A percentile compares a stretch with the other conserved stretches of the same genome.
phyloP scores from a whole-genome alignment of 1,140 invertebrate species.

The Dreissena polymorpha region DNA sequence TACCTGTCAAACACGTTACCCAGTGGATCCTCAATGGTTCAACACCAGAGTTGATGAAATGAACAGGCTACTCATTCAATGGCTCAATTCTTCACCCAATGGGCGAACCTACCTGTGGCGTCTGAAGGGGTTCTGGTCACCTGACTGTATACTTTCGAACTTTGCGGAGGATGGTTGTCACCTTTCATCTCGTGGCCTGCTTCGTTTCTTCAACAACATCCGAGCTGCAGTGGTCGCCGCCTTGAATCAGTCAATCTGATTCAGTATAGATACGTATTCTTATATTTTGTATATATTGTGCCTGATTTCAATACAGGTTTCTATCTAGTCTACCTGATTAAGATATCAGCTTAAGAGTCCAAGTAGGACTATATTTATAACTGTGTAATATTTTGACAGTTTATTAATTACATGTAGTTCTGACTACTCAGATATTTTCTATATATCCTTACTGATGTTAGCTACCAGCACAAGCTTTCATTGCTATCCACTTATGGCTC shows the following conservation, averaged over 20 bases:
- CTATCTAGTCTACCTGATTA: too few relatives aligned
- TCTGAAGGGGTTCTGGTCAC: conserved; percentile 35
- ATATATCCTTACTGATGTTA: too few relatives aligned
- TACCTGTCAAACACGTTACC: not conserved
- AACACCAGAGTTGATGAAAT: conserved; percentile 28
- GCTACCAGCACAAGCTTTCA: too few relatives aligned
- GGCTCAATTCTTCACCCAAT: not conserved
- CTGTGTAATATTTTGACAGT: too few relatives aligned
- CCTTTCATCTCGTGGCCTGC: conserved; percentile 5
- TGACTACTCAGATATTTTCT: too few relatives aligned
- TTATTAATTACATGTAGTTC: too few relatives aligned
- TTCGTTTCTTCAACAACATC: conserved; percentile 11
- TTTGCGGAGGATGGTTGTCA: conserved; percentile 28
- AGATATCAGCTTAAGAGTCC: too few relatives aligned
- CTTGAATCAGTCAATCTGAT: conserved; percentile 16
- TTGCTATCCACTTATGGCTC: too few relatives aligned
- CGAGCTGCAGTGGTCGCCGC: conserved; percentile 33
- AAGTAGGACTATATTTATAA: too few relatives aligned
- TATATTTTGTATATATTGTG: not conserved
- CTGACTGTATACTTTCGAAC: not conserved
- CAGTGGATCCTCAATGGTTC: conserved; percentile 16
- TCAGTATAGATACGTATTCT: conserved; percentile 3
- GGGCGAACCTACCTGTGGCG: conserved; percentile 20
- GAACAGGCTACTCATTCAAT: not conserved
- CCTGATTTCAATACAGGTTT: too few relatives aligned